Conservation (phyloP, 1,140 invertebrate species). For the Cheumatopsyche charites region DNA sequence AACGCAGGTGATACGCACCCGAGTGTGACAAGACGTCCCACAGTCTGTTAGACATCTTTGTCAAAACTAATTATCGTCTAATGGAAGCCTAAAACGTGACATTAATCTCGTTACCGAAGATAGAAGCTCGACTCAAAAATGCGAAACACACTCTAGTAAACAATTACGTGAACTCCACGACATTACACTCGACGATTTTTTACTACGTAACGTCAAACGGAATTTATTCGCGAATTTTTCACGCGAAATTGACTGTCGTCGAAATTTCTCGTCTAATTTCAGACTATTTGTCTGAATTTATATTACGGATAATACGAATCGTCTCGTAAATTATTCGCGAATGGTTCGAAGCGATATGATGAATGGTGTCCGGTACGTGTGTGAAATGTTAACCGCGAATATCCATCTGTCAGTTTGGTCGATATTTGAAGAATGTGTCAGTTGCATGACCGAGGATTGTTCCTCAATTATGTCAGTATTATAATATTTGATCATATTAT, state of each 20-base stretch:
- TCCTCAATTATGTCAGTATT: no score
- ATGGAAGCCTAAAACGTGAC: not conserved
- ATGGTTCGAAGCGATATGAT: not conserved
- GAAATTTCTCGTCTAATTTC: not conserved
- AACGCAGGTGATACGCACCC: no score
- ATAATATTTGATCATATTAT: no score
- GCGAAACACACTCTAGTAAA: no score
- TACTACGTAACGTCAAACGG: no score
- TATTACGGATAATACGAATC: no score
- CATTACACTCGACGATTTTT: no score
- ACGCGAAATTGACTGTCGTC: not conserved
- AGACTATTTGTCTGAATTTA: no score
- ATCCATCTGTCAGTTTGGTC: conserved; percentile 1
- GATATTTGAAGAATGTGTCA: not conserved
- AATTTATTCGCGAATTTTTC: not conserved
- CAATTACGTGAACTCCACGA: no score
- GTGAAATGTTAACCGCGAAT: conserved; percentile 2
- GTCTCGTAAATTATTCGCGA: no score
- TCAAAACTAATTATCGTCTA: conserved; percentile 1
- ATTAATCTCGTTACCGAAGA: not conserved
- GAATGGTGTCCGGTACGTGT: not conserved
- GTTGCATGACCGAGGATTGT: conserved; percentile 1
- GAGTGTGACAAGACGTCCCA: not conserved
- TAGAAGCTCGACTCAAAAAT: no score
- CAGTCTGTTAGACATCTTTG: not conserved